Evolutionary conservation across 2,797 vertebrate species (phyloP).

Genomic region (Enteromius unitaeniatus): DNA sequence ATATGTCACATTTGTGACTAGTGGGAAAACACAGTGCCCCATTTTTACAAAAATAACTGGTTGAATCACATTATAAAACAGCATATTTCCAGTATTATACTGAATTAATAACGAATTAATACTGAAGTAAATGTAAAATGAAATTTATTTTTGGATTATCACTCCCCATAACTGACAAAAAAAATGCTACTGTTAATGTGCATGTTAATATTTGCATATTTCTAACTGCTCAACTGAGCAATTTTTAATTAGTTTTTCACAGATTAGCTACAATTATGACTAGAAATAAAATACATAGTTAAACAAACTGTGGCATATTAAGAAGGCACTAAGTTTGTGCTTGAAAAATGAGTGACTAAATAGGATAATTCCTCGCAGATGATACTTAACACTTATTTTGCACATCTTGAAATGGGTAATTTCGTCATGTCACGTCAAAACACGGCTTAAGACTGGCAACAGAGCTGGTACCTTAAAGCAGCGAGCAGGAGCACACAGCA

Average conservation of each 20-base stretch:
- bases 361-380: neutral
- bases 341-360: neutral
- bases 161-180: neutral
- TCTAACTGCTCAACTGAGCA: neutral
- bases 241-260: neutral
- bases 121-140: neutral
- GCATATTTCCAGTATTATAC: neutral
- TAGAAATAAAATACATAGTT: neutral
- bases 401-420: neutral
- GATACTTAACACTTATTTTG: neutral
- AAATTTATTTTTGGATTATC: neutral
- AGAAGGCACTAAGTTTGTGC: neutral
- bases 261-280: neutral
- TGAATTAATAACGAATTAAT: neutral
- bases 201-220: neutral
- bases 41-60: neutral
- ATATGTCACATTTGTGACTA: neutral
- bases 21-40: neutral
- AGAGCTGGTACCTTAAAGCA: neutral
- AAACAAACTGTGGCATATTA: neutral
- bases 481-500: neutral
- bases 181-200: neutral
- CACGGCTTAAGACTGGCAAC: neutral
- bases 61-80: neutral
- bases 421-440: neutral